Evolutionary conservation across 2,888 invertebrate species (phyloP), one percentile per base, ranked within the genome.

Genomic region (Xestia sexstrigata): DNA sequence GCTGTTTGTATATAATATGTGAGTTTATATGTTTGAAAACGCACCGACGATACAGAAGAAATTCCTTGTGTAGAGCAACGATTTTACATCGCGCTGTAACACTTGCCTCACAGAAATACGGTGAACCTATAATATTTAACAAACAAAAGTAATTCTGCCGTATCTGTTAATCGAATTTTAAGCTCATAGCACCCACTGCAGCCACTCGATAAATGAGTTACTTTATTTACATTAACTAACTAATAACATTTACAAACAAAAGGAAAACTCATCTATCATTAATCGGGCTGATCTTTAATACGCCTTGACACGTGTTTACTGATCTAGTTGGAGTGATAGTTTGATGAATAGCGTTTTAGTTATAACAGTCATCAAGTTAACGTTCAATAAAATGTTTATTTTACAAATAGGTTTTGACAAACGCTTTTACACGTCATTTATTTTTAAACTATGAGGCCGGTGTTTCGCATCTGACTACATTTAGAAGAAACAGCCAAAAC

Each of bases 301-400:
- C 35, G 42, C 6, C 20, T 26, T 15, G 39, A 63, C 63, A 39
- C n/a, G 39, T 77, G 60, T 80, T 83, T 77, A 80, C 66, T 77
- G 77, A 77, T 80, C 23, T 15, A 39, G 15, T 69, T 52, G 3
- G 26, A 15, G 23, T 66, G 82, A 82, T 82, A 75, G 9, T 8
- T 35, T 81, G 66, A 60, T 58, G 17, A 74, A 66, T 55, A 52
- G 11, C 23, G 6, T 35, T 69, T 23, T 55, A 55, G n/a, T 55
- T 55, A 55, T 73, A 23, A 55, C 15, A 49, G 35, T 15, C 35
- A 60, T 66, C 49, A 42, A 73, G 23, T 52, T 47, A n/a, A 20
- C 15, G 39, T 47, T 63, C 9, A 15, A 35, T 15, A 73, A 30
- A 0, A 8, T 39, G 39, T 39, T 39, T 39, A 39, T 39, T 39